Percentiles rank a stretch among this genome's conserved stretches.
Conservation (phyloP, 2,113 vertebrate genomes). For the Bos taurus region ARS-UCD2.0 NC_037333.1:78852001-78852500, state of each 20-base stretch:
- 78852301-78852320: background rate
- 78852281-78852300: background rate
- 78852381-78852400: background rate
- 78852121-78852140: background rate
- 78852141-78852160: background rate
- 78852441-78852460: background rate
- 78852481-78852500: background rate
- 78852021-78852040: background rate
- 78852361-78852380: background rate
- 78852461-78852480: background rate
- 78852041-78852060: background rate
- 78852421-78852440: background rate
- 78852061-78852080: background rate
- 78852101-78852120: background rate
- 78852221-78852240: background rate
- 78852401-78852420: background rate
- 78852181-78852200: background rate
- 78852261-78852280: background rate
- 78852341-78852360: background rate
- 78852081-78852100: background rate
- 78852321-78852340: background rate
- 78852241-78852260: background rate
- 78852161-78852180: background rate
- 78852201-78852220: background rate
- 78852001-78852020: background rate